Evolutionary conservation across 2,797 vertebrate genomes (phyloP).

Genomic region (Coregonus ussuriensis): DNA sequence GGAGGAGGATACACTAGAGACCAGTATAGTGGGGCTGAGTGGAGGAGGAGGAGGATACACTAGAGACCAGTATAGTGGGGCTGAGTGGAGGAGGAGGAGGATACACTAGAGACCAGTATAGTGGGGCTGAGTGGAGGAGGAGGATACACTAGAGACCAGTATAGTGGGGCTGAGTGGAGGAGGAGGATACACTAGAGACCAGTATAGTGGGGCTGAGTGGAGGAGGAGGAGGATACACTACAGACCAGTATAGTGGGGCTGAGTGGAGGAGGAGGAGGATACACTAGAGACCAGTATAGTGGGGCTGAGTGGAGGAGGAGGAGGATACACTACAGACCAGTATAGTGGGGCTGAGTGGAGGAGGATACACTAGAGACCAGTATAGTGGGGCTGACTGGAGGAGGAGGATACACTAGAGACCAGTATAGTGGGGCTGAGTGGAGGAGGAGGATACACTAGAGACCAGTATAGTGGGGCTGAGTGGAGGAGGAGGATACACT

Average conservation of each 20-base stretch:
- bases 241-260: no score
- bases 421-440: neutral
- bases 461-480: neutral
- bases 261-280: neutral
- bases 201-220: slow-evolving; percentile 11
- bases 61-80: neutral
- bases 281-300: no score
- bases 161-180: neutral
- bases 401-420: neutral
- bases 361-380: neutral
- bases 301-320: neutral
- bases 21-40: neutral
- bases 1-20: neutral
- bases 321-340: neutral
- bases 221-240: neutral
- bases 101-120: neutral
- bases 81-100: neutral
- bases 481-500: neutral
- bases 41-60: neutral
- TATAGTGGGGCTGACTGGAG: slow-evolving; percentile 10
- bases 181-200: neutral
- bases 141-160: neutral
- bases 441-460: neutral
- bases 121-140: slow-evolving; percentile 5
- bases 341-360: slow-evolving; percentile 1